phyloP scores from a whole-genome alignment of 2,888 invertebrate genomes.

The Rosalia funebris region DNA sequence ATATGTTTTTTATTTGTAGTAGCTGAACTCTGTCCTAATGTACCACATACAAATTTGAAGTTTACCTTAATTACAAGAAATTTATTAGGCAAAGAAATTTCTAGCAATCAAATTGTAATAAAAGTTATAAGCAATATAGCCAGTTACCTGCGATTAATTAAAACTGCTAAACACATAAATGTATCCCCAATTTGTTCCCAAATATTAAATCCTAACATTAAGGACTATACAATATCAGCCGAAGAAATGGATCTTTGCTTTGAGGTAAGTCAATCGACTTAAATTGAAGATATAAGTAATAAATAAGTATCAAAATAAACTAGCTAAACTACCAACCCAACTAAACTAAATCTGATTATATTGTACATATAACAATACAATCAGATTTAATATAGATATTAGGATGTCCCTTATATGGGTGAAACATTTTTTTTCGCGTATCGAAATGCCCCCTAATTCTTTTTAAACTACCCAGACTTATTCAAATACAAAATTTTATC shows the following conservation, averaged over 20 bases:
- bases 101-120: slow-evolving; percentile 49
- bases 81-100: slow-evolving; percentile 30
- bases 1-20: slow-evolving; percentile 13
- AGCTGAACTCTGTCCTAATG: slow-evolving; percentile 24
- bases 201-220: slow-evolving; percentile 69
- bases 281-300: too few species aligned
- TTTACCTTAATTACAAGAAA: slow-evolving; percentile 40
- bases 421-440: too few species aligned
- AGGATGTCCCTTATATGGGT: too few species aligned
- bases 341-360: too few species aligned
- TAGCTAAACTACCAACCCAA: too few species aligned
- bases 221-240: slow-evolving; percentile 59
- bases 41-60: slow-evolving; percentile 32
- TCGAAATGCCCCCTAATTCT: too few species aligned
- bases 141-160: slow-evolving; percentile 69
- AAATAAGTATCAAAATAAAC: too few species aligned
- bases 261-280: too few species aligned
- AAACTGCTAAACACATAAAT: slow-evolving; percentile 71
- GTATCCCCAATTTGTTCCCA: slow-evolving; percentile 69
- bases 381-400: too few species aligned
- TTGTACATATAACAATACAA: too few species aligned
- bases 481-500: too few species aligned
- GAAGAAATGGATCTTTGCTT: slow-evolving; percentile 19
- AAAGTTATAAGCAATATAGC: slow-evolving; percentile 60
- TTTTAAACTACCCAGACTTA: too few species aligned